These are phyloP conservation scores for Dynastes tityus DNA, from an alignment of 2,888 invertebrate species.

Conservation along the genomic window DNA sequence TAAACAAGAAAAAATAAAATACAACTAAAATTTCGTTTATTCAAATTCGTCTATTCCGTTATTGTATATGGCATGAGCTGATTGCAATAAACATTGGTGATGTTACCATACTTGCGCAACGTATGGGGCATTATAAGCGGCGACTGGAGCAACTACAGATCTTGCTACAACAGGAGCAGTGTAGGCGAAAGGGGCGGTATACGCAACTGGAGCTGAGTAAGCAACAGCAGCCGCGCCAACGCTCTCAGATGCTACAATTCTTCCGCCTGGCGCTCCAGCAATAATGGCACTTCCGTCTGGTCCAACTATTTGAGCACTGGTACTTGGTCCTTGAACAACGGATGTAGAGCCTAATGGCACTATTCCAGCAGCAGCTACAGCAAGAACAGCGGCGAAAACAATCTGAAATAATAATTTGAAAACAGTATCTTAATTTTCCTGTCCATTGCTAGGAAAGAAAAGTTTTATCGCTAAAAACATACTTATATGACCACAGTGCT, in stretches of 20 bases:
- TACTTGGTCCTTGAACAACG: constrained; percentile 54
- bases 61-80: background rate
- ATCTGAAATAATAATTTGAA: constrained; percentile 24
- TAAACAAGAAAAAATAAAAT: too few relatives aligned
- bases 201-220: constrained; percentile 42
- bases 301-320: constrained; percentile 51
- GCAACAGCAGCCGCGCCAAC: constrained; percentile 27
- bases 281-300: constrained; percentile 53
- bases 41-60: background rate
- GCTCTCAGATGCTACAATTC: constrained; percentile 44
- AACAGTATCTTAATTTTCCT: background rate
- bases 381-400: constrained; percentile 48
- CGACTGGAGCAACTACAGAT: background rate
- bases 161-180: constrained; percentile 27
- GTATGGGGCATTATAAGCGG: constrained; percentile 25
- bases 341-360: constrained; percentile 51
- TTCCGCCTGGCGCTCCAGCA: constrained; percentile 52
- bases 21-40: too few relatives aligned
- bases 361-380: constrained; percentile 51
- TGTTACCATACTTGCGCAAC: constrained; percentile 20
- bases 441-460: background rate
- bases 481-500: background rate
- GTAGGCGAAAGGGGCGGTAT: background rate
- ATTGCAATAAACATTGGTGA: background rate
- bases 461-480: background rate